Conservation (phyloP, 2,888 invertebrate genomes). For the Aelia acuminata region DNA sequence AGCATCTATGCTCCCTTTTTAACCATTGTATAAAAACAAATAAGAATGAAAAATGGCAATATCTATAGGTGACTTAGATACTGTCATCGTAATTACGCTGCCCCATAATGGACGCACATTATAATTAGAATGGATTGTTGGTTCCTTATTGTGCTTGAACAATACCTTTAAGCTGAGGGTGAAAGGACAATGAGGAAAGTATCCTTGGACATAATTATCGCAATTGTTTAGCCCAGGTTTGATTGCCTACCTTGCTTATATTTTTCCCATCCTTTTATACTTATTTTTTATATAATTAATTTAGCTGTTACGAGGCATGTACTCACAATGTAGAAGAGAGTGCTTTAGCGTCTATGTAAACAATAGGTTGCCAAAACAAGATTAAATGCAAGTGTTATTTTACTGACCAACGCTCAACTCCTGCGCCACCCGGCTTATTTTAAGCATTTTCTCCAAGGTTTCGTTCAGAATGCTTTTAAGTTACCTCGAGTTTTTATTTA, state of each 20-base stretch:
- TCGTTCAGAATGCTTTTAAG: background rate
- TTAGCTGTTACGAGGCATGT: background rate
- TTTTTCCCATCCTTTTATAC: background rate
- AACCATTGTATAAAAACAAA: constrained; percentile 3
- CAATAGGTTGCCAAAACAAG: constrained; percentile 7
- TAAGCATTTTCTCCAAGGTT: constrained; percentile 7
- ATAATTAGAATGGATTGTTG: constrained; percentile 47
- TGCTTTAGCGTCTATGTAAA: constrained; percentile 9
- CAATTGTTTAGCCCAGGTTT: constrained; percentile 50
- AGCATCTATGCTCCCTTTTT: background rate
- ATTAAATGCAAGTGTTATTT: background rate
- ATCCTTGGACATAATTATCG: constrained; percentile 52
- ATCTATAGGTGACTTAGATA: constrained; percentile 12
- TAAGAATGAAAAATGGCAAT: constrained; percentile 30
- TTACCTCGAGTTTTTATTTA: background rate
- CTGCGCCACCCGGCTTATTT: background rate
- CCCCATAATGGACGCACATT: constrained; percentile 40
- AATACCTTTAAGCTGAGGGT: constrained; percentile 44
- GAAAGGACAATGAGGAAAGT: constrained; percentile 52
- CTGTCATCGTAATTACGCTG: constrained; percentile 21
- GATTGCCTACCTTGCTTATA: constrained; percentile 24
- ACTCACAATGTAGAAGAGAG: background rate
- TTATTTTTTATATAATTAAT: constrained; percentile 11
- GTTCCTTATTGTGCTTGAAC: constrained; percentile 49
- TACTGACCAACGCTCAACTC: background rate